Evolutionary conservation across 2,113 vertebrate genomes (phyloP).

Genomic region (Orthonyx spaldingii): DNA sequence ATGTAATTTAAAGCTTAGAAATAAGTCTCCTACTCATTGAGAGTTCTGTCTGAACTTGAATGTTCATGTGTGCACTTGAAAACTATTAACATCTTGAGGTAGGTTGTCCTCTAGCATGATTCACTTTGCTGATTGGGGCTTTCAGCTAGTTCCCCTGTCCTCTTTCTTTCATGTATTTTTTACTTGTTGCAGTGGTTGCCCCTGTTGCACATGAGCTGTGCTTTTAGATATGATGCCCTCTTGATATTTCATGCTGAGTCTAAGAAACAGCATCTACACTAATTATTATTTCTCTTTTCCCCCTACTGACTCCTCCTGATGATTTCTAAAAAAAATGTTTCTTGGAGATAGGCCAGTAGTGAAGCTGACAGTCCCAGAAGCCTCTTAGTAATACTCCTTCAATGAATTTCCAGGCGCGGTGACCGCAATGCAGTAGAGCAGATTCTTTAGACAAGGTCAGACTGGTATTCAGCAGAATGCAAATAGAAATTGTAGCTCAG

Average conservation of each 20-base stretch:
- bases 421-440: not conserved
- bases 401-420: not conserved
- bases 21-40: not conserved
- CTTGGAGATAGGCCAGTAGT: not conserved
- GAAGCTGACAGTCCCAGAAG: not conserved
- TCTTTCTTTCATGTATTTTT: not conserved
- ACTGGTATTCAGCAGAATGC: slow-evolving; percentile 12
- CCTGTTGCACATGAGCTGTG: not conserved
- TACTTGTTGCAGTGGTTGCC: not conserved
- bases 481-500: slow-evolving; percentile 19
- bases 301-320: not conserved
- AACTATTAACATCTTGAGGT: not conserved
- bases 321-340: not conserved
- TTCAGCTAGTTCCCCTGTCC: not conserved
- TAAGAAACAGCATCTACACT: not conserved
- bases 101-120: not conserved
- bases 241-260: not conserved
- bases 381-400: not conserved
- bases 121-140: not conserved
- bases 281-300: not conserved
- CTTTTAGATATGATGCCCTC: not conserved
- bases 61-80: not conserved
- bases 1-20: not conserved
- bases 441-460: slow-evolving; percentile 37
- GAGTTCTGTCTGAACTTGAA: not conserved